These are phyloP conservation scores for Anser cygnoides DNA, from an alignment of 2,113 vertebrate genomes.

Conservation along the genomic window DNA sequence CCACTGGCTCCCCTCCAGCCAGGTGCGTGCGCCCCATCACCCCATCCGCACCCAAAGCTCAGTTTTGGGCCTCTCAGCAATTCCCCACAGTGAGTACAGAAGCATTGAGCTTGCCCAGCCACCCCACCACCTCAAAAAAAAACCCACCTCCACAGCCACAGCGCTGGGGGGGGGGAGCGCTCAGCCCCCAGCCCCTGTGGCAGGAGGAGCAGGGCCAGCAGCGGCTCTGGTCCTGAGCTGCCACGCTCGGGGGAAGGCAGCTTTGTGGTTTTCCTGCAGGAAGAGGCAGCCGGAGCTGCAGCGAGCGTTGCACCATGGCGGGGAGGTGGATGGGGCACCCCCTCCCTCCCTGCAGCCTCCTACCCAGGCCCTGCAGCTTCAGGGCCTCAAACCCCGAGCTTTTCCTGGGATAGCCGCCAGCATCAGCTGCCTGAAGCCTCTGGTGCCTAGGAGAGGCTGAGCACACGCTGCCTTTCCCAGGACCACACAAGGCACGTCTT, in stretches of 20 bases:
- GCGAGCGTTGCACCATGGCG: neutral
- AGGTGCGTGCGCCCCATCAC: fast-evolving
- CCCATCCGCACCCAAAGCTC: neutral
- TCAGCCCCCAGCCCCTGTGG: neutral
- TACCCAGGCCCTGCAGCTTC: neutral
- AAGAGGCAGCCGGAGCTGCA: neutral
- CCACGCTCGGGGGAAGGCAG: no score
- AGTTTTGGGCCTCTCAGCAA: neutral
- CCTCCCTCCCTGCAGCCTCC: no score
- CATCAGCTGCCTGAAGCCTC: neutral
- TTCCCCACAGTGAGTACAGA: no score
- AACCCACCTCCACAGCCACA: neutral
- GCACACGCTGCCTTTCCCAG: neutral
- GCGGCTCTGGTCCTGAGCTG: no score
- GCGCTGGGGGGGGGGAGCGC: neutral
- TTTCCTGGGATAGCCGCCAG: neutral
- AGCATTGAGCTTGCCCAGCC: neutral
- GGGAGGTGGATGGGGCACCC: no score
- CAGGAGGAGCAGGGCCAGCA: neutral
- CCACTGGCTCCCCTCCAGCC: neutral
- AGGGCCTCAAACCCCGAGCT: neutral
- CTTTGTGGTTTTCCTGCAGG: neutral
- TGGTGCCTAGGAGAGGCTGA: neutral
- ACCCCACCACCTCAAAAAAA: no score
- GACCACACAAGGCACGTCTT: neutral